A percentile compares a stretch with the other conserved stretches of the same genome.
phyloP scores from a whole-genome alignment of 2,888 invertebrate species.

The Pollenia amentaria region DNA sequence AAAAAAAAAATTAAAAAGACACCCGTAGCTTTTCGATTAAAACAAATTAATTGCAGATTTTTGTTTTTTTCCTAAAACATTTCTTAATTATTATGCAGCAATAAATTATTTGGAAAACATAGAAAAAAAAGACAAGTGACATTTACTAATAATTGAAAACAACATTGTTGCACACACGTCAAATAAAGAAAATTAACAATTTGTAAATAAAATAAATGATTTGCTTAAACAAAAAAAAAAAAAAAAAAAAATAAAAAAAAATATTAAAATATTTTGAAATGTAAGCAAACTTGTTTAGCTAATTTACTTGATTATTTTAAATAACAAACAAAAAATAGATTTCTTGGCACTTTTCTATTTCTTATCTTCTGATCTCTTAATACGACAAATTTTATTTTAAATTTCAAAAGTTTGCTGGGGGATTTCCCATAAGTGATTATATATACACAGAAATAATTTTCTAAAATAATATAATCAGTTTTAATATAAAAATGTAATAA shows the following conservation, averaged over 20 bases:
- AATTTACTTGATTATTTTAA: too few species aligned
- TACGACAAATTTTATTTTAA: too few species aligned
- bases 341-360: background rate
- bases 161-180: constrained; percentile 22
- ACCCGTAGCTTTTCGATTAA: constrained; percentile 19
- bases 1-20: background rate
- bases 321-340: background rate
- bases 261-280: too few species aligned
- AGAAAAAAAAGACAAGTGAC: constrained; percentile 2
- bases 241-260: background rate
- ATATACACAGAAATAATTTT: too few species aligned
- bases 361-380: background rate
- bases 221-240: background rate
- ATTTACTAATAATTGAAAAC: constrained; percentile 13
- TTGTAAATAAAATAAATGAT: background rate
- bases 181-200: background rate
- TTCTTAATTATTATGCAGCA: constrained; percentile 1
- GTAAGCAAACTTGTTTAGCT: too few species aligned
- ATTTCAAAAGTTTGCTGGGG: too few species aligned
- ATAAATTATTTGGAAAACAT: constrained; percentile 8
- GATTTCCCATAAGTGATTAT: too few species aligned
- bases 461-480: too few species aligned
- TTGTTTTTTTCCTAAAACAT: constrained; percentile 1
- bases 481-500: too few species aligned
- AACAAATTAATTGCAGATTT: constrained; percentile 17